A percentile compares a stretch with the other conserved stretches of the same genome.
These are phyloP conservation scores for Leptopilina clavipes DNA, from an alignment of 1,140 invertebrate genomes.

Conservation along the genomic window DNA sequence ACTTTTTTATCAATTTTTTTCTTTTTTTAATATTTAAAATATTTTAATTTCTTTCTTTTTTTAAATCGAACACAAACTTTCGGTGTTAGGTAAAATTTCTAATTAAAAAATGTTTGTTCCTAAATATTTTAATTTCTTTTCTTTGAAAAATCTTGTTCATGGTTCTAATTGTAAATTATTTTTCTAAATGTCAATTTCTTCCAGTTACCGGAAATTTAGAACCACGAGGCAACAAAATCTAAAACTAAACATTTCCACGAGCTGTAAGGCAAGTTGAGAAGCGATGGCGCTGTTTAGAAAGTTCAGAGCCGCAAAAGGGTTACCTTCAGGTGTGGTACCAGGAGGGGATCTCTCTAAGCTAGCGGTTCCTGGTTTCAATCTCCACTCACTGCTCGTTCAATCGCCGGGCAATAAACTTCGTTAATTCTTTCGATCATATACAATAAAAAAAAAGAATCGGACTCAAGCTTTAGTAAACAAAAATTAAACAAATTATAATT, in stretches of 20 bases:
- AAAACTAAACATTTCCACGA: not conserved
- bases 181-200: no score
- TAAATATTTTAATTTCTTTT: no score
- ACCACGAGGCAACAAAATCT: not conserved
- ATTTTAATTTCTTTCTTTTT: no score
- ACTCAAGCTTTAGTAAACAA: conserved; percentile 43
- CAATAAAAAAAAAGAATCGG: conserved; percentile 39
- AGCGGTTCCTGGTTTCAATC: conserved; percentile 64
- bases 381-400: conserved; percentile 69
- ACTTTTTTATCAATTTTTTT: no score
- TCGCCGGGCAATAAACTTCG: conserved; percentile 64
- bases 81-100: no score
- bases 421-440: conserved; percentile 24
- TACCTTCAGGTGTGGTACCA: conserved; percentile 41
- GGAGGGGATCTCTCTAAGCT: conserved; percentile 65
- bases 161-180: no score
- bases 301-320: conserved; percentile 38
- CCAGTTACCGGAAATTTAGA: no score
- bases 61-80: no score
- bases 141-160: no score
- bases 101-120: no score
- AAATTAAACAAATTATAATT: not conserved
- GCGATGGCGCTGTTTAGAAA: conserved; percentile 39
- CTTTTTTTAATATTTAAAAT: no score
- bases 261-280: conserved; percentile 1